phyloP scores from a whole-genome alignment of 2,888 invertebrate genomes.

The Sympetrum striolatum region DNA sequence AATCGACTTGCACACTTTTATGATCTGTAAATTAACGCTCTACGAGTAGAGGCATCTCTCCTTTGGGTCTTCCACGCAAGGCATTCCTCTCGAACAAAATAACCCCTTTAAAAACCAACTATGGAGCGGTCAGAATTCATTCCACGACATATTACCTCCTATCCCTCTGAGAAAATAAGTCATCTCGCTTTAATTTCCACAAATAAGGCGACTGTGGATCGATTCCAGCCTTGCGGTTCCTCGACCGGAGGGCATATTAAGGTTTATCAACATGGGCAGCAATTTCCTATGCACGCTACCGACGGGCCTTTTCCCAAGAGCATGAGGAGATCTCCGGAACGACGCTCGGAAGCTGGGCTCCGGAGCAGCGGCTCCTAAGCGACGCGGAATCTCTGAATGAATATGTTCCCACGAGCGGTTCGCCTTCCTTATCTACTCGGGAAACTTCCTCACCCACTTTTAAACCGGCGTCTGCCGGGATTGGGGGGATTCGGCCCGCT shows the following conservation, averaged over 20 bases:
- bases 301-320: not conserved
- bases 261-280: conserved; percentile 20
- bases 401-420: not conserved
- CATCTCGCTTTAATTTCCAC: not conserved
- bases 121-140: too few species aligned
- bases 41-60: too few species aligned
- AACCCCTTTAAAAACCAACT: too few species aligned
- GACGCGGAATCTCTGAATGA: not conserved
- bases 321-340: not conserved
- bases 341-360: not conserved
- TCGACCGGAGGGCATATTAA: conserved; percentile 18
- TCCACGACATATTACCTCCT: not conserved
- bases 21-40: too few species aligned
- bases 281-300: not conserved
- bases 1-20: too few species aligned
- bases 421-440: not conserved
- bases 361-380: not conserved
- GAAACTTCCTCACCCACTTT: not conserved
- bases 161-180: not conserved
- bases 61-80: too few species aligned
- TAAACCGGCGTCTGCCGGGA: not conserved
- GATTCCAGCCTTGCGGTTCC: not conserved
- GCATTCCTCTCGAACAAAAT: too few species aligned
- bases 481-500: too few species aligned
- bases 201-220: not conserved